Base-by-base conservation (phyloP, 2,113 vertebrate species). In the Uria aalge region DNA sequence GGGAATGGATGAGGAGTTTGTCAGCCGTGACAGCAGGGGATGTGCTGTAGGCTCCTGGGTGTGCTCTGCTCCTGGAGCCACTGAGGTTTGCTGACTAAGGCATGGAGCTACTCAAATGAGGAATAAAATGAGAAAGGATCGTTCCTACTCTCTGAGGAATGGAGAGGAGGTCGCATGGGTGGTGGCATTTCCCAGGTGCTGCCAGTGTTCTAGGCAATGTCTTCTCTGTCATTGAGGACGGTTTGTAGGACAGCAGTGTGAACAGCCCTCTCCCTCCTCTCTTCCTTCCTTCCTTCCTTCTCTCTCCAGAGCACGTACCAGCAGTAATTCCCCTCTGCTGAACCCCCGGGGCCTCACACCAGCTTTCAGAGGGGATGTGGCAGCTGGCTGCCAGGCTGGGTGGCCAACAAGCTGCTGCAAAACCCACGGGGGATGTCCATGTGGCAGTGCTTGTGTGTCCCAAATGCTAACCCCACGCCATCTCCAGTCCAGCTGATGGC, bases 381-480 rank as follows among this genome's bases (percentile, higher is more conserved):
- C 29, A 52, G 32, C 36, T 57, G 34, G 40, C 30, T 53, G 40
- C 17, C 9, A 23, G 48, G 69, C 32, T 75, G 26, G 55, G 34
- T 72, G 60, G 18, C 38, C 80, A 59, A 7, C 11, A 17, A 36
- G 59, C 47, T 89, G 60, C 76, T 63, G 68, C 41, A 75, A 77
- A 40, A 47, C 14, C 68, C 23, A 6, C 1, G 2, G 36, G 10
- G 30, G 15, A 68, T 9, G 30, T 40, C 52, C 45, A 2, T 2
- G 57, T 27, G 36, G 59, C 75, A 14, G 16, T 29, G 36, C 21
- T 52, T 0, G 0, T 34, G 23, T 0, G 0, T 52, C 73, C 64
- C 0, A 0, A 11, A 40, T 23, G 53, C 57, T 47, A 62, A 48
- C 40, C 7, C 38, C 27, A n/a, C 0, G 0, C 62, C 23, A 43